phyloP scores from a whole-genome alignment of 2,113 vertebrate species.

The Ploceus nigricollis region DNA sequence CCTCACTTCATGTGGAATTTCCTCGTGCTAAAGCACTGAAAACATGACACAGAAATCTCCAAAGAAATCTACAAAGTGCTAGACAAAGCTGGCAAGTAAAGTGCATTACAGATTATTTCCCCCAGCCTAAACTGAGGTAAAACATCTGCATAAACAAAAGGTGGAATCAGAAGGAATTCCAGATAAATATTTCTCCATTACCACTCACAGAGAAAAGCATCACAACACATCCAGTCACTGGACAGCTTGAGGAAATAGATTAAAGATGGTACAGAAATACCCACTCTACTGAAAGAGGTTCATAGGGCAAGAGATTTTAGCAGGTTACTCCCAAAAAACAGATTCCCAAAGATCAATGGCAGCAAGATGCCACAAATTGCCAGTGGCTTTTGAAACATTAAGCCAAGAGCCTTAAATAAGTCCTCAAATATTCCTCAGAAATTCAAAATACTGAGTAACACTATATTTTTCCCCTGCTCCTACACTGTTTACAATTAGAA shows the following conservation, averaged over 20 bases:
- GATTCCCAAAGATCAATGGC: neutral
- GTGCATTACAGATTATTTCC: neutral
- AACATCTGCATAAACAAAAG: neutral
- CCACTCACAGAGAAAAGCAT: neutral
- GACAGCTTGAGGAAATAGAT: neutral
- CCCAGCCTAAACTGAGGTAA: neutral
- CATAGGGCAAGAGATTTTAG: neutral
- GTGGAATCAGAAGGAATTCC: neutral
- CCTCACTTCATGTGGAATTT: neutral
- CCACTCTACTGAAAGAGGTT: neutral
- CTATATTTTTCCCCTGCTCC: neutral
- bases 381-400: neutral
- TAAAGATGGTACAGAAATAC: neutral
- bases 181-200: neutral
- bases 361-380: neutral
- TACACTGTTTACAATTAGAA: neutral
- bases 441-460: neutral
- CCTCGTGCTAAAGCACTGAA: neutral
- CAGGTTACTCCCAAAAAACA: neutral
- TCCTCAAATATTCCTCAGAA: neutral
- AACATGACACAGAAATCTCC: rapidly evolving
- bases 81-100: neutral
- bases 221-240: neutral
- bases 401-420: neutral
- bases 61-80: neutral